Percentiles rank a stretch among this genome's conserved stretches.
Conservation (phyloP, 2,888 invertebrate genomes). For the Pseudeuparius sepicola region DNA sequence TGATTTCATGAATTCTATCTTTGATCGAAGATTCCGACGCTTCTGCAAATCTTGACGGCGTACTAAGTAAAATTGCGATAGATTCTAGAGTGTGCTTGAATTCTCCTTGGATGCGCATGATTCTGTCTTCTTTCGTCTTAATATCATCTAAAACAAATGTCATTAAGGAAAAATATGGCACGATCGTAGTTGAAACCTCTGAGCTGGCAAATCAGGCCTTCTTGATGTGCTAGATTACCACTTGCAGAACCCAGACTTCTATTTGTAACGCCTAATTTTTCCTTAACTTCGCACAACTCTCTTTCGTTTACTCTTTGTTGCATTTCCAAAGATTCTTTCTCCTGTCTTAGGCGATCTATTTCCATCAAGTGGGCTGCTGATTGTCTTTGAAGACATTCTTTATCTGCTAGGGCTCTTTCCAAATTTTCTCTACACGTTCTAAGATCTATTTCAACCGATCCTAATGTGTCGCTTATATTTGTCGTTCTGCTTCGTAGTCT, state of each 20-base stretch:
- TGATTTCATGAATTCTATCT: constrained; percentile 65
- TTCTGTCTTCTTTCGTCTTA: constrained; percentile 58
- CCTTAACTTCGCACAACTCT: constrained; percentile 58
- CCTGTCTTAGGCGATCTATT: constrained; percentile 53
- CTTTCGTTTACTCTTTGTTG: constrained; percentile 62
- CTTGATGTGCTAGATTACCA: constrained; percentile 59
- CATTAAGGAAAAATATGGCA: neutral
- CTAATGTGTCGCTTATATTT: constrained; percentile 49
- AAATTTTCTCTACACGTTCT: constrained; percentile 56
- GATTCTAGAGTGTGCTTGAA: constrained; percentile 61
- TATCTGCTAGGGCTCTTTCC: constrained; percentile 56
- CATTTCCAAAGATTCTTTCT: constrained; percentile 65
- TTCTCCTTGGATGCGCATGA: constrained; percentile 55
- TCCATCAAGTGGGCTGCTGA: constrained; percentile 61
- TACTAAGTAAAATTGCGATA: constrained; percentile 57
- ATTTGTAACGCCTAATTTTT: constrained; percentile 53
- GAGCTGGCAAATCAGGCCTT: constrained; percentile 55
- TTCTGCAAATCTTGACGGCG: constrained; percentile 64
- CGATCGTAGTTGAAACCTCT: constrained; percentile 45
- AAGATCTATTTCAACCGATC: constrained; percentile 54
- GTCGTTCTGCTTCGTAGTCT: constrained; percentile 39
- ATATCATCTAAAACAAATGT: constrained; percentile 49
- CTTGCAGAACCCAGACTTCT: constrained; percentile 57
- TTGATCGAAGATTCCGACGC: constrained; percentile 69
- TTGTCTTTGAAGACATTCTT: constrained; percentile 66